phyloP scores from a whole-genome alignment of 2,113 vertebrate genomes.

The Vanacampus margaritifer region DNA sequence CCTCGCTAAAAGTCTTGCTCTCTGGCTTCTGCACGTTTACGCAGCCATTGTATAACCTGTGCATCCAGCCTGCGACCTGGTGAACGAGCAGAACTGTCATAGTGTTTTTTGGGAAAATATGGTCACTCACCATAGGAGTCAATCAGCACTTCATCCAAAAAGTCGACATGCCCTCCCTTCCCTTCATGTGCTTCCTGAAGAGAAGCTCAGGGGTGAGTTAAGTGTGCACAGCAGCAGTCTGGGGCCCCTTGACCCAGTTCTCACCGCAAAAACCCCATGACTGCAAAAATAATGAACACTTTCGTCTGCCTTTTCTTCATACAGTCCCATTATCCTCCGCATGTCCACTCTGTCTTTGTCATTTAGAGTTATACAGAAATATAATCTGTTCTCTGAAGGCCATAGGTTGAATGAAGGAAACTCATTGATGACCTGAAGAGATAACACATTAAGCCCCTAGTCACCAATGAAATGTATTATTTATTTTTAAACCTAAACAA shows the following conservation, averaged over 20 bases:
- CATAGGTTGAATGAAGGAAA: not conserved
- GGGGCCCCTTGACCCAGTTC: constrained; percentile 13
- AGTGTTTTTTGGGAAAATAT: constrained; percentile 25
- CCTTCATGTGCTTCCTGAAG: constrained; percentile 58
- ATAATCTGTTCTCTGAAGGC: not conserved
- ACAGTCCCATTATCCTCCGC: not conserved
- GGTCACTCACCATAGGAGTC: constrained; percentile 41
- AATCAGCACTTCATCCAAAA: constrained; percentile 59
- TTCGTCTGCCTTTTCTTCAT: not conserved
- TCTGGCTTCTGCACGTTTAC: constrained; percentile 30
- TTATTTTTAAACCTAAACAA: too few species aligned
- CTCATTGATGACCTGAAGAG: not conserved
- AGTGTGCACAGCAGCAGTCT: constrained; percentile 8
- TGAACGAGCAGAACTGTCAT: constrained; percentile 40
- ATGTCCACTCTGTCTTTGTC: not conserved
- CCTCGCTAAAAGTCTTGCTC: constrained; percentile 22
- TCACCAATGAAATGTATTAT: too few species aligned
- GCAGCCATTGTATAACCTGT: constrained; percentile 40
- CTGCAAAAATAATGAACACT: not conserved
- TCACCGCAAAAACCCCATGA: constrained; percentile 4
- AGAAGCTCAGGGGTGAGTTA: constrained; percentile 37
- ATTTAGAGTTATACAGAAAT: not conserved
- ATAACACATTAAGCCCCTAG: too few species aligned
- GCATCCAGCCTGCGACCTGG: constrained; percentile 14
- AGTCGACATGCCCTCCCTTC: constrained; percentile 23